Conservation (phyloP, 2,888 invertebrate genomes). For the Cheilosia grossa region DNA sequence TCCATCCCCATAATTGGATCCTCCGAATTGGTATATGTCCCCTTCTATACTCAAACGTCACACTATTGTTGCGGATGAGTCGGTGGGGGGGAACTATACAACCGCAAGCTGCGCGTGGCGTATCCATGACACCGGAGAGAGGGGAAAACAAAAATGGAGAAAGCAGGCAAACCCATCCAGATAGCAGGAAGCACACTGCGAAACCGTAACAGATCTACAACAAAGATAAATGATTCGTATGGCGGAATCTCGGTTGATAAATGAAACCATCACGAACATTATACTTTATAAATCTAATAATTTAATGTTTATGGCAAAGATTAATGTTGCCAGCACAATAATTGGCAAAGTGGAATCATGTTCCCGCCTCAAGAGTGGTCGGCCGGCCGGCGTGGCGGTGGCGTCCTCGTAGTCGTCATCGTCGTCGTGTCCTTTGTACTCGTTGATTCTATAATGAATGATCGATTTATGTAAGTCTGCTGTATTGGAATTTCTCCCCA, state of each 20-base stretch:
- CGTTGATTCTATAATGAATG: conserved; percentile 60
- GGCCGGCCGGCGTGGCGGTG: conserved; percentile 3
- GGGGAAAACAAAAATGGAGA: neutral
- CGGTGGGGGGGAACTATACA: neutral
- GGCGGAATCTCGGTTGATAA: conserved; percentile 76
- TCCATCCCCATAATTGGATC: conserved; percentile 40
- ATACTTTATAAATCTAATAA: conserved; percentile 77
- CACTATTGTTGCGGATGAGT: neutral
- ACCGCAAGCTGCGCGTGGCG: conserved; percentile 16
- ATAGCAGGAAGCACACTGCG: conserved; percentile 8
- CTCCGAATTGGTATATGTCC: neutral
- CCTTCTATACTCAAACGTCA: neutral
- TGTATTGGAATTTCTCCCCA: neutral
- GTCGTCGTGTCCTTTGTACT: conserved; percentile 11
- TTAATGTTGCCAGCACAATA: conserved; percentile 76
- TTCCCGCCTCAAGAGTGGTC: conserved; percentile 51
- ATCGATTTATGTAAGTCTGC: conserved; percentile 64
- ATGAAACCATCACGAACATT: conserved; percentile 77
- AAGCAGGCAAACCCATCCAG: neutral
- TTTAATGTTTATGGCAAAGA: conserved; percentile 77
- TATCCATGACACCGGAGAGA: conserved; percentile 32
- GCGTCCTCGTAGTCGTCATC: conserved; percentile 15
- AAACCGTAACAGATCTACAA: conserved; percentile 61
- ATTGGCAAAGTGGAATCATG: conserved; percentile 75
- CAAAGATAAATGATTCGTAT: conserved; percentile 71